Conservation (phyloP, 30 jellyfish, hydroid and myxozoan species). For the Hydractinia symbiolongicarpus region DNA sequence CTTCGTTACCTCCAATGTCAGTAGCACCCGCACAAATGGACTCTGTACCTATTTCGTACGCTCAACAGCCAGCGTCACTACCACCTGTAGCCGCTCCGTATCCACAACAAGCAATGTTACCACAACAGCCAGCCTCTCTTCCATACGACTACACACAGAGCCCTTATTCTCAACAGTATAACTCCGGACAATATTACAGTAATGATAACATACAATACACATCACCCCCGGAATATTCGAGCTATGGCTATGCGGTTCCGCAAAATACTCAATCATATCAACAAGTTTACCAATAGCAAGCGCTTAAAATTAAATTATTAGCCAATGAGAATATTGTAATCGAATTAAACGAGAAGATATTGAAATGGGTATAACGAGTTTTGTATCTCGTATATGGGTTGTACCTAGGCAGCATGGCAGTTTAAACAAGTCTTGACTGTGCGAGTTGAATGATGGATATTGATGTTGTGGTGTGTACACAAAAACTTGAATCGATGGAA, state of each 20-base stretch:
- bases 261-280: slow-evolving; percentile 13
- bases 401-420: too few relatives aligned
- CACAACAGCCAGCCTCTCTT: not conserved
- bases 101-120: not conserved
- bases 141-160: slow-evolving; percentile 7
- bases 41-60: not conserved
- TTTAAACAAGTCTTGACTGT: too few relatives aligned
- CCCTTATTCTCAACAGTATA: not conserved
- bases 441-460: too few relatives aligned
- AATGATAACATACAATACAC: not conserved
- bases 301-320: too few relatives aligned
- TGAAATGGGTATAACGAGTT: too few relatives aligned
- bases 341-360: too few relatives aligned
- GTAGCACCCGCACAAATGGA: not conserved
- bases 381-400: too few relatives aligned
- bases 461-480: too few relatives aligned
- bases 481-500: too few relatives aligned
- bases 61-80: not conserved
- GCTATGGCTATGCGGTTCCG: slow-evolving; percentile 1
- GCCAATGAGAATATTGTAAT: too few relatives aligned
- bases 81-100: not conserved
- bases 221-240: not conserved
- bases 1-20: slow-evolving; percentile 18
- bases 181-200: not conserved
- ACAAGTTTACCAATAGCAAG: not conserved